These are phyloP conservation scores for Carettochelys insculpta DNA, from an alignment of 2,113 vertebrate genomes.

Conservation along the genomic window DNA sequence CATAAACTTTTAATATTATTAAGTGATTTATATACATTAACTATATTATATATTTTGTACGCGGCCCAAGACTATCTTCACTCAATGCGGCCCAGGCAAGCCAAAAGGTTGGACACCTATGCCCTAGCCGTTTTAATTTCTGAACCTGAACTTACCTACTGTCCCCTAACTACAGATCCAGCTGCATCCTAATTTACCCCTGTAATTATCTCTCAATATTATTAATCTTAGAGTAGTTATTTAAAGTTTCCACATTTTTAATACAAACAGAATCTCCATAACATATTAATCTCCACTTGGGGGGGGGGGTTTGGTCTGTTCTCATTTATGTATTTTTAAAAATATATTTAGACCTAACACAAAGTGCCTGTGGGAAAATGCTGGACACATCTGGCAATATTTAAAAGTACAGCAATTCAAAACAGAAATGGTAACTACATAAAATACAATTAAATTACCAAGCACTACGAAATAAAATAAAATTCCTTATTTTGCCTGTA, in stretches of 20 bases:
- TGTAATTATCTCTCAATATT: not conserved
- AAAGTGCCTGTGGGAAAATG: not conserved
- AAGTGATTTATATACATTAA: too few species aligned
- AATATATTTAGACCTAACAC: not conserved
- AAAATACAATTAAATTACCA: not conserved
- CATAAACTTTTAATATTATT: too few species aligned
- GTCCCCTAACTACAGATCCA: not conserved
- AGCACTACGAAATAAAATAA: not conserved
- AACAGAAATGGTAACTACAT: not conserved
- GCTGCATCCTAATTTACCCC: not conserved
- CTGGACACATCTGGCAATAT: not conserved
- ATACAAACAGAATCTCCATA: not conserved
- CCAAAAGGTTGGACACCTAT: too few species aligned
- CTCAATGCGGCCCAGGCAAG: too few species aligned
- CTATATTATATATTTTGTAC: too few species aligned
- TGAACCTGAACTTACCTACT: not conserved
- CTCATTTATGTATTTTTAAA: not conserved
- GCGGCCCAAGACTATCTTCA: too few species aligned
- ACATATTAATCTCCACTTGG: not conserved
- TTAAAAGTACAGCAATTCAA: not conserved
- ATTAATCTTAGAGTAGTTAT: not conserved
- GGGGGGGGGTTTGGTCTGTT: not conserved
- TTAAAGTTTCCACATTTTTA: not conserved
- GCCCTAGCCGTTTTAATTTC: too few species aligned
- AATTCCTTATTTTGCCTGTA: not conserved